A percentile compares a stretch with the other conserved stretches of the same genome.
These are phyloP conservation scores for Myotis daubentonii DNA, from an alignment of 2,797 vertebrate species.

Conservation along the genomic window DNA sequence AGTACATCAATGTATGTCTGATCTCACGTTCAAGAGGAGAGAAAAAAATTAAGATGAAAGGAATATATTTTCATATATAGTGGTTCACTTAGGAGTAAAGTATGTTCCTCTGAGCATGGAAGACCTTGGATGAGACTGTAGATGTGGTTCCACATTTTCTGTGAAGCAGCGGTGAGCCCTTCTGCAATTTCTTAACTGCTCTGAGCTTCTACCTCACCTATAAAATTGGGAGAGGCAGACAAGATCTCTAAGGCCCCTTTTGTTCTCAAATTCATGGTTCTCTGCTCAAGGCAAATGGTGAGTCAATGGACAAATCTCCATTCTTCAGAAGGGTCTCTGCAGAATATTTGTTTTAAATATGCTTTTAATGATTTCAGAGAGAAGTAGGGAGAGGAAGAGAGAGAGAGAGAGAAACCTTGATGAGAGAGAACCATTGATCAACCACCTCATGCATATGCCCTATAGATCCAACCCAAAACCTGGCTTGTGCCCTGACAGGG, in stretches of 20 bases:
- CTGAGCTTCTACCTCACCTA: background rate
- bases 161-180: background rate
- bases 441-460: too few relatives aligned
- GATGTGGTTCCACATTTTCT: background rate
- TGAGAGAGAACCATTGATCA: too few relatives aligned
- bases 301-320: background rate
- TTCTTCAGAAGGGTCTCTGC: background rate
- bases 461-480: too few relatives aligned
- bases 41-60: background rate
- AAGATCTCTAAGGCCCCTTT: background rate
- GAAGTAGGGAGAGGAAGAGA: too few relatives aligned
- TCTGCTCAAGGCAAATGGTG: background rate
- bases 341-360: background rate
- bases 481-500: too few relatives aligned
- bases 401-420: too few relatives aligned
- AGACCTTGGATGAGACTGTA: background rate
- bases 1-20: background rate
- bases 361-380: too few relatives aligned
- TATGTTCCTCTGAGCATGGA: background rate
- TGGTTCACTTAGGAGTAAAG: conserved; percentile 3
- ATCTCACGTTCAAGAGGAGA: background rate
- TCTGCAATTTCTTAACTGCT: background rate
- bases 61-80: background rate
- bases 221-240: background rate
- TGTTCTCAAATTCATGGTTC: background rate